Percentiles rank a stretch among this genome's conserved stretches.
These are phyloP conservation scores for Paramisgurnus dabryanus DNA, from an alignment of 2,113 vertebrate species.

Conservation along the genomic window DNA sequence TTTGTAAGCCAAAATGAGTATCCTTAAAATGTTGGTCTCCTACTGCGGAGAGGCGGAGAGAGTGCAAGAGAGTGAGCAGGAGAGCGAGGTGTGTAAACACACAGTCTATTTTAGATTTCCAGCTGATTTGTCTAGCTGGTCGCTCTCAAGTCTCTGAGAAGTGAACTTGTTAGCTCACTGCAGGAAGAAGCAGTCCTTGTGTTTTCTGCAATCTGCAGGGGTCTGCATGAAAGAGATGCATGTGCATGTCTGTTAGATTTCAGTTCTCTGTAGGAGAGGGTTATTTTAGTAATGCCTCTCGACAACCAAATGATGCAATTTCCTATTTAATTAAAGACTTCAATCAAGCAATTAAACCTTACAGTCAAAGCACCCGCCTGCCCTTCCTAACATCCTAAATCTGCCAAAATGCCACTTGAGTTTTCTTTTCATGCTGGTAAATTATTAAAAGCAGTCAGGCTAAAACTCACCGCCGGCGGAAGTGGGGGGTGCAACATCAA, in stretches of 20 bases:
- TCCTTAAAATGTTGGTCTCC: too few relatives aligned
- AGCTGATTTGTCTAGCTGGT: slow-evolving; percentile 6
- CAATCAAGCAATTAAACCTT: slow-evolving; percentile 46
- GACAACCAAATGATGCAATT: slow-evolving; percentile 35
- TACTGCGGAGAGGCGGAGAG: neutral
- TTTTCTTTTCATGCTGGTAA: slow-evolving; percentile 5
- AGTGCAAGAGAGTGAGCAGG: too few relatives aligned
- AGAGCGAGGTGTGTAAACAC: neutral
- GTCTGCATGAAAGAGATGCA: neutral
- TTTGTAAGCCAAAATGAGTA: too few relatives aligned
- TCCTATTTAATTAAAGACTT: slow-evolving; percentile 48
- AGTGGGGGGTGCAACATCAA: too few relatives aligned
- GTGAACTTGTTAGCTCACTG: slow-evolving; percentile 25
- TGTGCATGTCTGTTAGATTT: neutral
- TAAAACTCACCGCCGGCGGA: slow-evolving; percentile 1
- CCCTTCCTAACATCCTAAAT: slow-evolving; percentile 12
- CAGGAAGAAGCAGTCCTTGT: neutral
- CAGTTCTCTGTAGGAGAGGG: neutral
- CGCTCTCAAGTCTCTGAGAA: neutral
- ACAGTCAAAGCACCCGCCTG: neutral
- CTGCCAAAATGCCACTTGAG: slow-evolving; percentile 24
- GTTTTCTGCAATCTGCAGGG: neutral
- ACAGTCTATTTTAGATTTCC: slow-evolving; percentile 5
- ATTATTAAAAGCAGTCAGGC: slow-evolving; percentile 29
- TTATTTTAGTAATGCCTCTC: slow-evolving; percentile 6